Conservation (phyloP, 2,113 vertebrate species). For the Syrmaticus mikado region DNA sequence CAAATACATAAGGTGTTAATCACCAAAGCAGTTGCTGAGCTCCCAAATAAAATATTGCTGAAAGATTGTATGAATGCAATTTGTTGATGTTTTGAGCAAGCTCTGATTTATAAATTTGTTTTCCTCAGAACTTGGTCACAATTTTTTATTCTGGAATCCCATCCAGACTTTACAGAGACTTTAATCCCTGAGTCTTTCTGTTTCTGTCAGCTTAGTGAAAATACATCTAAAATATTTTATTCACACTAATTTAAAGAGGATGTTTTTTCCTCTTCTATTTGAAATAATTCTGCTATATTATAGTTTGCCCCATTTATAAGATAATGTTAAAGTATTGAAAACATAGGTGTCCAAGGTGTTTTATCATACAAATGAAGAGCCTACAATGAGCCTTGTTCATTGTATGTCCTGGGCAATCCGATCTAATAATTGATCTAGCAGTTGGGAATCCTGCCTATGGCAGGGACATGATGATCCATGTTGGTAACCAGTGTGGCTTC, state of each 20-base stretch:
- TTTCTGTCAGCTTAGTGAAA: neutral
- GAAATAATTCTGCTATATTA: neutral
- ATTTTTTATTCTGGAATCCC: neutral
- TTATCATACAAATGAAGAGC: neutral
- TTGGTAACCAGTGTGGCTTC: too few relatives aligned
- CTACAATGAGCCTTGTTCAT: neutral
- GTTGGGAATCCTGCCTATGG: too few relatives aligned
- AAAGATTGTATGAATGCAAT: neutral
- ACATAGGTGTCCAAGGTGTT: neutral
- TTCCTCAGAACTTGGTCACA: fast-evolving
- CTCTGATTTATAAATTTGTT: neutral
- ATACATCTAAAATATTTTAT: neutral
- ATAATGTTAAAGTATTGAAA: neutral
- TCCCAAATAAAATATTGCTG: neutral
- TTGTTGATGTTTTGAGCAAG: neutral
- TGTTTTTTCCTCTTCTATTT: neutral
- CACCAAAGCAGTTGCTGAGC: neutral
- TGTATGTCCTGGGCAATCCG: neutral
- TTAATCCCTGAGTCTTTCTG: neutral
- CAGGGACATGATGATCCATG: too few relatives aligned
- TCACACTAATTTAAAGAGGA: neutral
- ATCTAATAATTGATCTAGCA: too few relatives aligned
- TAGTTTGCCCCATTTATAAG: neutral
- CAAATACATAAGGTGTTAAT: neutral
- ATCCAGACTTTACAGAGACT: neutral